Base-by-base conservation (phyloP, 1,140 invertebrate species). In the Palaemon carinicauda region DNA sequence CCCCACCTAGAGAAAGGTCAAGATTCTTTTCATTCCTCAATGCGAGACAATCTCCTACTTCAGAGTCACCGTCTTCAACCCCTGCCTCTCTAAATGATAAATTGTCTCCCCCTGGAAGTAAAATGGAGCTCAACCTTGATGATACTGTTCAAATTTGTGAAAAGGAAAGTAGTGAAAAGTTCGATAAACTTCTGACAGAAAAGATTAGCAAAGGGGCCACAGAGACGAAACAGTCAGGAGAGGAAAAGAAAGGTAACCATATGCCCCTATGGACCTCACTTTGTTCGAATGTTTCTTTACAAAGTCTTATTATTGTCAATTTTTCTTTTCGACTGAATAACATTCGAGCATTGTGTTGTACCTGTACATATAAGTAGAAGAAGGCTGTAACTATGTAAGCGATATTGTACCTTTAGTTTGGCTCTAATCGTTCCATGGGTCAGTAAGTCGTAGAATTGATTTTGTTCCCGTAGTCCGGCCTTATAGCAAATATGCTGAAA, bases 11-110 rank as follows among this genome's bases (percentile, higher is more conserved):
- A 83, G 80, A 65, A 50, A 87, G 82, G 51, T 89, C 88, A 51
- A 87, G 88, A 87, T 89, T 89, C 56, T 89, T 87, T 81, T 80
- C 88, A 12, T 83, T 89, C 56, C 73, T 89, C 41, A 89, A 87
- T 81, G 80, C 73, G 33, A 77, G 84, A 86, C 84, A 78, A 75
- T 69, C 85, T 53, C 79, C 79, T 19, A 69, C 71, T n/a, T 78
- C 84, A 33, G 84, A 74, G 53, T 82, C 80, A 29, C 85, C 85
- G n/a, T 56, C 78, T 52, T 82, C 85, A 21, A 31, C 54, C 27
- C 33, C 79, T 60, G 31, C 24, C 33, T 53, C 41, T 54, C 53
- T 52, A 51, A 56, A 74, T 74, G 85, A 87, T 14, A 75, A 81
- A 74, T 24, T 81, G 14, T 77, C 79, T n/a, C 52, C 79, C 56